Percentiles rank a stretch among this genome's conserved stretches.
Evolutionary conservation across 2,888 invertebrate species (phyloP).

Genomic region (Cetonia aurata): DNA sequence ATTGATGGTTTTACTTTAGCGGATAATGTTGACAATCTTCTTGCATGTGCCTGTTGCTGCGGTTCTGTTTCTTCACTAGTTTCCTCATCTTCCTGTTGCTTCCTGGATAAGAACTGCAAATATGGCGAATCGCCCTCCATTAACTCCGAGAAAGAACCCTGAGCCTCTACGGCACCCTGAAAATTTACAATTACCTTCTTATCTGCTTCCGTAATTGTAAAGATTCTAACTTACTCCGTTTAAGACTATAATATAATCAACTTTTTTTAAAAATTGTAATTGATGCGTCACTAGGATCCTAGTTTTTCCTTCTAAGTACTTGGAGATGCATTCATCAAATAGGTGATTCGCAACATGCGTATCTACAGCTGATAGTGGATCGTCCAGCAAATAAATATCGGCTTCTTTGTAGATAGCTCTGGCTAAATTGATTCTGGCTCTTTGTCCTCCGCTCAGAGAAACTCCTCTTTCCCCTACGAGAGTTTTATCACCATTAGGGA

Average conservation of each 20-base stretch:
- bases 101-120: conserved; percentile 61
- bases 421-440: conserved; percentile 82
- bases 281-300: conserved; percentile 88
- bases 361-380: conserved; percentile 85
- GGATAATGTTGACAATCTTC: conserved; percentile 24
- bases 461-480: conserved; percentile 84
- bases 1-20: conserved; percentile 14
- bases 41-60: conserved; percentile 44
- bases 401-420: conserved; percentile 83
- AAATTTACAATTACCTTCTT: neutral
- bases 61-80: conserved; percentile 47
- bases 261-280: conserved; percentile 78
- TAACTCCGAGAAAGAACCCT: conserved; percentile 61
- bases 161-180: conserved; percentile 66
- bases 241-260: conserved; percentile 71
- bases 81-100: conserved; percentile 49
- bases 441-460: conserved; percentile 84
- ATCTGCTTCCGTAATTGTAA: neutral
- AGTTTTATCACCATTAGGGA: conserved; percentile 80
- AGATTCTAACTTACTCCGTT: conserved; percentile 64
- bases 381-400: conserved; percentile 82
- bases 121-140: conserved; percentile 54
- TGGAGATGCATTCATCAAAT: conserved; percentile 79
- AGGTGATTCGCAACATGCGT: conserved; percentile 81
- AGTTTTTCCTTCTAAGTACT: conserved; percentile 72